Conservation (phyloP, 2,113 vertebrate genomes). For the Sorex fumeus region DNA sequence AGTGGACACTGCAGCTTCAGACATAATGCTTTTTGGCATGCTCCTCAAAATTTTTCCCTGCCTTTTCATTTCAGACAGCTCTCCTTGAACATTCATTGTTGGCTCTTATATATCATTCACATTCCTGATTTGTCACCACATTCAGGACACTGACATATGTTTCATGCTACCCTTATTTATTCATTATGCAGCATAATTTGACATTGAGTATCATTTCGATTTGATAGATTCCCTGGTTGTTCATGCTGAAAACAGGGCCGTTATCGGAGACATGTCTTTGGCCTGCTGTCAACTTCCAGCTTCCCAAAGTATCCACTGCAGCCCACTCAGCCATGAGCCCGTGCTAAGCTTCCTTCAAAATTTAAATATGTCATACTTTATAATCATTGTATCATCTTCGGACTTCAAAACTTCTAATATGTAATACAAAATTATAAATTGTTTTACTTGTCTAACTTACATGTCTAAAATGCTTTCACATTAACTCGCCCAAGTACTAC, state of each 20-base stretch:
- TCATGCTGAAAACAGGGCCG: conserved; percentile 74
- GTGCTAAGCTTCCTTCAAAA: conserved; percentile 58
- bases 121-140: conserved; percentile 36
- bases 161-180: conserved; percentile 65
- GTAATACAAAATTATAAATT: conserved; percentile 44
- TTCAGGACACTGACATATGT: conserved; percentile 35
- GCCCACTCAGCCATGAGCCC: conserved; percentile 72
- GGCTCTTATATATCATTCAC: conserved; percentile 9
- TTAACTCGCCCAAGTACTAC: not conserved
- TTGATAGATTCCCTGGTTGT: conserved; percentile 70
- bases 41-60: not conserved
- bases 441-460: conserved; percentile 37
- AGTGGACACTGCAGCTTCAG: not conserved
- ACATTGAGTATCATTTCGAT: conserved; percentile 61
- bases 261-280: conserved; percentile 66
- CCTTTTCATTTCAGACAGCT: conserved; percentile 9
- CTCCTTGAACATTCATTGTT: conserved; percentile 1
- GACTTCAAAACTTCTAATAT: not conserved
- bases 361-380: conserved; percentile 65
- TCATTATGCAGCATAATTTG: conserved; percentile 76
- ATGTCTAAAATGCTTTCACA: conserved; percentile 48
- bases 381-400: conserved; percentile 50
- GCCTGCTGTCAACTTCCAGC: conserved; percentile 64
- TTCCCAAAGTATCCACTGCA: not conserved
- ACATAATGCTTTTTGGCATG: not conserved